A percentile compares a stretch with the other conserved stretches of the same genome.
phyloP scores from a whole-genome alignment of 2,113 vertebrate species.

The Serinus canaria region DNA sequence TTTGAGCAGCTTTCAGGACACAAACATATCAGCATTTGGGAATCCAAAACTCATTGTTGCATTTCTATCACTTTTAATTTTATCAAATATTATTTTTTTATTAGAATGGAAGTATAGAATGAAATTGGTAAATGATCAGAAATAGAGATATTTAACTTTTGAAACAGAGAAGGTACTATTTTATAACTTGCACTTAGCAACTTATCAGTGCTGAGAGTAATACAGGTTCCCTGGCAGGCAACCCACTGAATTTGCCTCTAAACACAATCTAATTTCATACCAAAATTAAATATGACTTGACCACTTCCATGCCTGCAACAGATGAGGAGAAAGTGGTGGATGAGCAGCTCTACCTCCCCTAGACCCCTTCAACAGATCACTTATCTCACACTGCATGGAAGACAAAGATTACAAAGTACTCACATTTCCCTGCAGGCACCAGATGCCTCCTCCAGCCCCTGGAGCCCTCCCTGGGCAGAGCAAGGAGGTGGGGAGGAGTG shows the following conservation, averaged over 20 bases:
- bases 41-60: neutral
- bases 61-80: neutral
- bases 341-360: neutral
- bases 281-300: neutral
- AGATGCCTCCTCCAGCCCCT: neutral
- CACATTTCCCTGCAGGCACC: neutral
- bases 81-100: neutral
- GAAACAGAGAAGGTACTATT: neutral
- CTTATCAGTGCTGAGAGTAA: neutral
- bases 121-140: neutral
- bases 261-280: neutral
- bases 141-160: neutral
- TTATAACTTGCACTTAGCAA: neutral
- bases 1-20: neutral
- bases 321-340: neutral
- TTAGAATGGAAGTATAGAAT: neutral
- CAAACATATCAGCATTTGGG: neutral
- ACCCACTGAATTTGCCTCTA: neutral
- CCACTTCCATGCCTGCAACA: neutral
- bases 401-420: neutral
- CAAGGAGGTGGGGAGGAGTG: neutral
- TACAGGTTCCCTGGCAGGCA: neutral
- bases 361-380: neutral
- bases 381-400: neutral
- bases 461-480: neutral